A percentile compares a stretch with the other conserved stretches of the same genome.
Evolutionary conservation across 2,113 vertebrate genomes (phyloP).

Genomic region (Phrynocephalus versicolor): DNA sequence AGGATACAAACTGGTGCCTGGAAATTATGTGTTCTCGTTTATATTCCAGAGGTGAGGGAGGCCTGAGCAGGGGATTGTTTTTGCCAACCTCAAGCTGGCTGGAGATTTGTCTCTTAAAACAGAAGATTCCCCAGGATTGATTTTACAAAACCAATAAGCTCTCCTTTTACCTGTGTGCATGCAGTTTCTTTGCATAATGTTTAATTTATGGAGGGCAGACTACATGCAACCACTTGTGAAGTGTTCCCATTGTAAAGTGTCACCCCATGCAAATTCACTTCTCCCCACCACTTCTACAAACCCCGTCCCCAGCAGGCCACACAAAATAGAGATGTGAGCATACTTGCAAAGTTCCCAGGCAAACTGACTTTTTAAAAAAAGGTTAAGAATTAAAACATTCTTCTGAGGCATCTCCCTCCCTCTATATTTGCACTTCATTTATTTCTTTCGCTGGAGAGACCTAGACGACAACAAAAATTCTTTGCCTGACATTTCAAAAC

Average conservation of each 20-base stretch:
- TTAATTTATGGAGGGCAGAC: neutral
- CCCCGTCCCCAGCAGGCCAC: too few relatives aligned
- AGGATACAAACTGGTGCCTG: neutral
- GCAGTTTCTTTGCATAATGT: neutral
- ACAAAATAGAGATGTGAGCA: neutral
- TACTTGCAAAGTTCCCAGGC: neutral
- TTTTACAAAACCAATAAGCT: neutral
- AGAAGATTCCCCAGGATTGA: neutral
- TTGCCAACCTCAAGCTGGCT: slow-evolving; percentile 2
- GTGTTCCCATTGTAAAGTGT: neutral
- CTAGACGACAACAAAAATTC: too few relatives aligned
- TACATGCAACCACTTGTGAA: too few relatives aligned
- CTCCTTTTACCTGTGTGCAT: neutral
- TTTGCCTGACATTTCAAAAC: neutral
- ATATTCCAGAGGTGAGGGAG: neutral
- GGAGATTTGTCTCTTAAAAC: neutral
- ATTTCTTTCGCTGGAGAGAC: too few relatives aligned
- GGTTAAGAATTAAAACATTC: neutral
- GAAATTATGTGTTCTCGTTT: slow-evolving; percentile 5
- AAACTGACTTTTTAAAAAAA: neutral
- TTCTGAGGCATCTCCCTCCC: neutral
- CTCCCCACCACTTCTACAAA: neutral
- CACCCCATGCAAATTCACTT: neutral
- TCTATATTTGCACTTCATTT: neutral
- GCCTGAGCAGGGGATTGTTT: too few relatives aligned